Conservation (phyloP, 2,797 vertebrate genomes). For the Cyclura pinguis region DNA sequence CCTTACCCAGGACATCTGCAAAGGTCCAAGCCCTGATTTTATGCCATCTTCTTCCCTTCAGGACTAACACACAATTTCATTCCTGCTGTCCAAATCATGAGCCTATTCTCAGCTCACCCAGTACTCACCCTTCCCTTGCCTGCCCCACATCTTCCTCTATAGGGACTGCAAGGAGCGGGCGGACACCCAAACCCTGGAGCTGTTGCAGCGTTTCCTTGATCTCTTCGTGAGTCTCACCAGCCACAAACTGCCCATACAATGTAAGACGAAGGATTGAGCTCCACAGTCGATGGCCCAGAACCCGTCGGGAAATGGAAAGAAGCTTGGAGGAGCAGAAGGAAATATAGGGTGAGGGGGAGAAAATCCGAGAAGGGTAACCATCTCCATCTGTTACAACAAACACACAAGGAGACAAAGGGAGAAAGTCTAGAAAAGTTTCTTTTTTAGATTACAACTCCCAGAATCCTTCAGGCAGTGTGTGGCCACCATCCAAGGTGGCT, state of each 20-base stretch:
- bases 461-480: too few species aligned
- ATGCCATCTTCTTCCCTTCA: too few species aligned
- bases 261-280: constrained; percentile 73
- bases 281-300: constrained; percentile 5
- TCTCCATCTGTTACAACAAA: not conserved
- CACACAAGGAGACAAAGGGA: not conserved
- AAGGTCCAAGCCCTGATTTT: too few species aligned
- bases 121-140: constrained; percentile 79
- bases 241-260: constrained; percentile 89
- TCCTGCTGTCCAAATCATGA: not conserved
- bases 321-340: constrained; percentile 3
- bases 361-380: not conserved
- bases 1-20: not conserved
- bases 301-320: not conserved
- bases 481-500: too few species aligned
- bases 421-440: too few species aligned
- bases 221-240: constrained; percentile 85
- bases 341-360: not conserved
- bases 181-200: constrained; percentile 83
- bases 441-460: too few species aligned
- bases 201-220: constrained; percentile 83
- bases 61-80: not conserved
- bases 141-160: constrained; percentile 83
- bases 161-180: constrained; percentile 90
- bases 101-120: too few species aligned